Conservation (phyloP, 2,797 vertebrate species). For the Setipinna tenuifilis region DNA sequence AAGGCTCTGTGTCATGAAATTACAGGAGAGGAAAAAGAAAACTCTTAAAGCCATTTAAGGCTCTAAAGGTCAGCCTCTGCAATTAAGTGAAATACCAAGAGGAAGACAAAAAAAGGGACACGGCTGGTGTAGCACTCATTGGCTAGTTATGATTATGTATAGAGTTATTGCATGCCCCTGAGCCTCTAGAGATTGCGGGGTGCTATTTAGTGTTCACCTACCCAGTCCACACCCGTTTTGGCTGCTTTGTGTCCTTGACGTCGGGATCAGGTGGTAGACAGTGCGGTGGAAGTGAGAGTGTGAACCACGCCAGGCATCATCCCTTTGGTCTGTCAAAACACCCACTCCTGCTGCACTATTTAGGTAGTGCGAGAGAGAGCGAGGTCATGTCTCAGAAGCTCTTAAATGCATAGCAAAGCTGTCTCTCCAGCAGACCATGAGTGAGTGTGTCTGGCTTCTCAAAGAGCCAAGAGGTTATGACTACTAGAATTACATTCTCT, state of each 20-base stretch:
- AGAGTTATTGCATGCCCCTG: too few relatives aligned
- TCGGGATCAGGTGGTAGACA: neutral
- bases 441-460: neutral
- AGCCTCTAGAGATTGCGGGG: neutral
- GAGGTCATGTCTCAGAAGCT: neutral
- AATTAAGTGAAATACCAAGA: conserved; percentile 54
- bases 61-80: neutral
- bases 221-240: neutral
- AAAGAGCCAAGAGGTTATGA: neutral
- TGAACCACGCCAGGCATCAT: neutral
- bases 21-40: neutral
- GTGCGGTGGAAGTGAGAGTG: neutral
- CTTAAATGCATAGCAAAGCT: neutral
- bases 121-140: too few relatives aligned
- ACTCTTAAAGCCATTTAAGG: neutral
- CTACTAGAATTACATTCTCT: neutral
- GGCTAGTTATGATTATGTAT: too few relatives aligned
- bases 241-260: neutral
- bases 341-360: neutral
- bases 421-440: conserved; percentile 6
- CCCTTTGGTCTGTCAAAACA: neutral
- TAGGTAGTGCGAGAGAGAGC: neutral
- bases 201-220: neutral
- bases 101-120: conserved; percentile 44
- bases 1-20: neutral